Conservation (phyloP, 30 jellyfish, hydroid and myxozoan genomes). For the Mastigias papua region DNA sequence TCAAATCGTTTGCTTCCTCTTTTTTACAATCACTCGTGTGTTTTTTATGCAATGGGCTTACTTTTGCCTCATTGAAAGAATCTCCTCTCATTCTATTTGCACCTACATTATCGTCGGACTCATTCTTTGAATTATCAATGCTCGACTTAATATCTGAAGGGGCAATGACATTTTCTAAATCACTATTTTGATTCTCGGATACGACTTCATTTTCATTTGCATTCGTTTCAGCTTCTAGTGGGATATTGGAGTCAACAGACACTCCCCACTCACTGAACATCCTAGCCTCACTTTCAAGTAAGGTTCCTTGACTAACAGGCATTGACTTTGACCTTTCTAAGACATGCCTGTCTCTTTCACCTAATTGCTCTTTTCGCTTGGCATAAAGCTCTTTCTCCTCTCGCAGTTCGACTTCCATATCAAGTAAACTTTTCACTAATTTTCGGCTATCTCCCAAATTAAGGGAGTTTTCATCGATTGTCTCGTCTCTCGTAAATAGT, state of each 20-base stretch:
- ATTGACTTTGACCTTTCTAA: conserved; percentile 43
- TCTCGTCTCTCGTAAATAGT: conserved; percentile 48
- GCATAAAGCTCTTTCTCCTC: conserved; percentile 23
- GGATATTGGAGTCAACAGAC: not conserved
- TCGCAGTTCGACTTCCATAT: conserved; percentile 62
- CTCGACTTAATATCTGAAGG: not conserved
- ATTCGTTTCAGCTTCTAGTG: not conserved
- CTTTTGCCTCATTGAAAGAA: too few species aligned
- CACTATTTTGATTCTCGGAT: not conserved
- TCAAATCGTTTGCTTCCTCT: too few species aligned
- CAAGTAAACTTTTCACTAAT: conserved; percentile 48
- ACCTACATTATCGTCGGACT: too few species aligned
- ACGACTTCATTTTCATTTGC: not conserved
- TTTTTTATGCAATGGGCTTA: too few species aligned
- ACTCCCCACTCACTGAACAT: not conserved
- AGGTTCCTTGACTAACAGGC: conserved; percentile 56
- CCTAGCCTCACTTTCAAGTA: conserved; percentile 21
- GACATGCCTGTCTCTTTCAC: conserved; percentile 3
- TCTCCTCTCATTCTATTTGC: too few species aligned
- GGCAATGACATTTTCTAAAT: not conserved
- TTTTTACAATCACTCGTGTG: too few species aligned
- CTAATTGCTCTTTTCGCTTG: conserved; percentile 3
- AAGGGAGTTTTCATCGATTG: conserved; percentile 60
- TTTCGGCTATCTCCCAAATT: conserved; percentile 50
- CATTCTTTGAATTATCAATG: not conserved